phyloP scores from a whole-genome alignment of 2,113 vertebrate genomes.

The Eulemur rufifrons region DNA sequence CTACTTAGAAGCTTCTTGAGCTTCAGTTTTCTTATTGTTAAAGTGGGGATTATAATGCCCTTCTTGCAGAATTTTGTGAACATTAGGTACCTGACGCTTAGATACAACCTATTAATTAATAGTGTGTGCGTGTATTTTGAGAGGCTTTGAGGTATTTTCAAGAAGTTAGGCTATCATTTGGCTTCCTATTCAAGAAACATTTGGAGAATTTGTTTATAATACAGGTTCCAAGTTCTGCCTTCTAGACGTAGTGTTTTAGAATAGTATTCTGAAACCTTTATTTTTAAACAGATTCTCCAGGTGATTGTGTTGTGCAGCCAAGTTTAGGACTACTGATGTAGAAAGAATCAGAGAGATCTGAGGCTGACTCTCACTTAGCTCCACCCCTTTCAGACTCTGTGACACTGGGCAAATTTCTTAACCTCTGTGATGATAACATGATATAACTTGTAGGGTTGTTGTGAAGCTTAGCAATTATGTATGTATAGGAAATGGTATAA shows the following conservation, averaged over 20 bases:
- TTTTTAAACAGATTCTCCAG: neutral
- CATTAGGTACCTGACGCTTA: neutral
- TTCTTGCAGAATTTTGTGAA: constrained; percentile 20
- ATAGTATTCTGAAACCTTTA: neutral
- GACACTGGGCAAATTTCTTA: neutral
- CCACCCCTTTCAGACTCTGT: neutral
- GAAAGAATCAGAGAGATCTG: neutral
- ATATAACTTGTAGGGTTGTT: neutral
- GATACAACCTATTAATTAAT: neutral
- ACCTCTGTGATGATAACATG: neutral
- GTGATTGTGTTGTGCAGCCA: neutral
- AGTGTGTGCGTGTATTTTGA: neutral
- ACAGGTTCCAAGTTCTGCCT: neutral
- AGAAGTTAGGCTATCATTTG: constrained; percentile 29
- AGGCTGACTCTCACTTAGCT: neutral
- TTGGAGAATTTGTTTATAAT: constrained; percentile 23
- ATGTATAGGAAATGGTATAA: neutral
- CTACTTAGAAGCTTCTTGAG: neutral
- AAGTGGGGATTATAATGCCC: neutral
- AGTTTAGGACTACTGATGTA: neutral
- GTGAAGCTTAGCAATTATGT: neutral
- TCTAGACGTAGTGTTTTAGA: neutral
- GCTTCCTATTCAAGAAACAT: constrained; percentile 7
- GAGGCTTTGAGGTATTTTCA: neutral
- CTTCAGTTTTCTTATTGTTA: constrained; percentile 36